These are phyloP conservation scores for Drosophila birchii DNA, from an alignment of 2,888 invertebrate species.

Conservation along the genomic window DNA sequence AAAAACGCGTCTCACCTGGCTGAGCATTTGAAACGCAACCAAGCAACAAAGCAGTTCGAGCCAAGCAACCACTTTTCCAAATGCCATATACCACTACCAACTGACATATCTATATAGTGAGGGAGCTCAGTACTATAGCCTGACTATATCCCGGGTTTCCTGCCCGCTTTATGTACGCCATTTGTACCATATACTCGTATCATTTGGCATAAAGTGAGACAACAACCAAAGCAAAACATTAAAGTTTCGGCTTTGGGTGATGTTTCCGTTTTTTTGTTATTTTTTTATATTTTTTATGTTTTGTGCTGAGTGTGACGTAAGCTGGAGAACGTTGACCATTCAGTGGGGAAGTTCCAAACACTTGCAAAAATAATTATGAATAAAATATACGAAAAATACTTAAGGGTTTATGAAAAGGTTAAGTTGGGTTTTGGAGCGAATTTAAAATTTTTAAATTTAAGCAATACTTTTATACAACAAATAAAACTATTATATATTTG, in stretches of 20 bases:
- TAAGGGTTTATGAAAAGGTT: too few relatives aligned
- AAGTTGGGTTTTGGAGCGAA: too few relatives aligned
- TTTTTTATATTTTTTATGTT: background rate
- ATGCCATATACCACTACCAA: conserved; percentile 31
- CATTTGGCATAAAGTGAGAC: conserved; percentile 31
- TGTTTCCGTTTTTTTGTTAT: conserved; percentile 32
- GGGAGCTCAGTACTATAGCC: conserved; percentile 3
- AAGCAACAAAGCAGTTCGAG: conserved; percentile 57
- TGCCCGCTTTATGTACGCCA: conserved; percentile 19
- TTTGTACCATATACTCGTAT: conserved; percentile 19
- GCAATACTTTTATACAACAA: background rate
- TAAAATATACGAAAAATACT: background rate
- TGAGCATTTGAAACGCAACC: conserved; percentile 68
- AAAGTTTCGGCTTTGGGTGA: conserved; percentile 28
- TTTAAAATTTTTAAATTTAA: background rate
- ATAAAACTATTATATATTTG: too few relatives aligned
- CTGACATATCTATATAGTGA: conserved; percentile 23
- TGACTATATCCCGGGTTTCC: conserved; percentile 25
- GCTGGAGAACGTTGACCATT: conserved; percentile 23
- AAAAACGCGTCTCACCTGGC: conserved; percentile 78
- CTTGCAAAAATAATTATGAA: background rate
- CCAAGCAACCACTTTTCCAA: conserved; percentile 69
- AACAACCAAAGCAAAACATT: conserved; percentile 19
- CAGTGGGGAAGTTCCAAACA: conserved; percentile 9
- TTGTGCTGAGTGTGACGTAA: conserved; percentile 30